Conservation (phyloP, 2,797 vertebrate genomes). For the Triplophysa bombifrons region DNA sequence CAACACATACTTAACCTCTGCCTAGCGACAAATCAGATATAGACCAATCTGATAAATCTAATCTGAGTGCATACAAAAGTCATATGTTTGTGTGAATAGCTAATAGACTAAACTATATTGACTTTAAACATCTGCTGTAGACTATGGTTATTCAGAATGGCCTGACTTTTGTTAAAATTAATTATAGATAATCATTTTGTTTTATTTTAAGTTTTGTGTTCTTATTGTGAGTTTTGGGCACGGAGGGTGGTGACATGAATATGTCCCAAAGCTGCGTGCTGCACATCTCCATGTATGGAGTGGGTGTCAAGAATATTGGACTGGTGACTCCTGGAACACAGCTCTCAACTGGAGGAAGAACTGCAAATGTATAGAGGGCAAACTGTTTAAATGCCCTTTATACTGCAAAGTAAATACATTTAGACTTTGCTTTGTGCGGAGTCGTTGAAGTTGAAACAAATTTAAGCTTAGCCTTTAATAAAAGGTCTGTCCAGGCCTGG, state of each 20-base stretch:
- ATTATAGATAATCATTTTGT: neutral
- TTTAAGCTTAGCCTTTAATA: too few species aligned
- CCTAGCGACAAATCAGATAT: too few species aligned
- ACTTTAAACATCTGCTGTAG: neutral
- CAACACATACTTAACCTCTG: too few species aligned
- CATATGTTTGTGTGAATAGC: too few species aligned
- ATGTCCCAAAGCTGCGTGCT: conserved; percentile 62
- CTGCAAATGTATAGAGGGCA: conserved; percentile 58
- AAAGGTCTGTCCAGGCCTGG: too few species aligned
- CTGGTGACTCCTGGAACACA: conserved; percentile 62
- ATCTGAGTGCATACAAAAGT: neutral
- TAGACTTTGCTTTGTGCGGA: too few species aligned
- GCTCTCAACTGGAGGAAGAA: conserved; percentile 61
- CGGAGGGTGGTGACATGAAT: conserved; percentile 53
- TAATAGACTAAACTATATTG: neutral
- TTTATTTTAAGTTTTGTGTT: neutral
- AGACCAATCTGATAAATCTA: too few species aligned
- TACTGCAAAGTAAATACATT: neutral
- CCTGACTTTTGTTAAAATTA: neutral
- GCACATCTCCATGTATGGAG: conserved; percentile 61
- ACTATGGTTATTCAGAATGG: neutral
- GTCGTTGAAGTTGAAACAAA: too few species aligned
- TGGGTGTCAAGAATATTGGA: conserved; percentile 67
- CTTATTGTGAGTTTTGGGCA: conserved; percentile 59
- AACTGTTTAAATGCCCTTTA: neutral